phyloP scores from a whole-genome alignment of 2,888 invertebrate species.

The Xanthorhoe spadicearia region DNA sequence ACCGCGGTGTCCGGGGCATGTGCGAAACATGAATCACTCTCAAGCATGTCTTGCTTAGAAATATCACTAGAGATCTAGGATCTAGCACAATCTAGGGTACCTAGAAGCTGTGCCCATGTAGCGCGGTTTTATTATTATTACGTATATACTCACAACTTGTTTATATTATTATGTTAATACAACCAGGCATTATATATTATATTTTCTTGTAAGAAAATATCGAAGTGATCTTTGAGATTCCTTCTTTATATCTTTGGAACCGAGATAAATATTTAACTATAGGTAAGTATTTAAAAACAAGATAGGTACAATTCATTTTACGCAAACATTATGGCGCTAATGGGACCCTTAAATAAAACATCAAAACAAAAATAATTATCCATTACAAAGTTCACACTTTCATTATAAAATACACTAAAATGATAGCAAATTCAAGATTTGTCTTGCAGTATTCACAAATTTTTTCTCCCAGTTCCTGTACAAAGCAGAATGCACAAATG shows the following conservation, averaged over 20 bases:
- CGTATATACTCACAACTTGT: no score
- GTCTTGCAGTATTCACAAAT: conserved; percentile 17
- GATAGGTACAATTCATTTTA: no score
- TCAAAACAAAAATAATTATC: no score
- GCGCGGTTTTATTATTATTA: not conserved
- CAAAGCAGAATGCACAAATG: conserved; percentile 27
- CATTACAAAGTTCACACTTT: not conserved
- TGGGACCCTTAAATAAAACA: no score
- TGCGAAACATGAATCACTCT: conserved; percentile 22
- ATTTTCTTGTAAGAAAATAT: no score
- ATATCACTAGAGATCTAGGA: conserved; percentile 14
- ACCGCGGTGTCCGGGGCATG: conserved; percentile 14
- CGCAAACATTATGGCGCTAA: not conserved
- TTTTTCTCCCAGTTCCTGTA: conserved; percentile 14
- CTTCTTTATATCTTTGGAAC: no score
- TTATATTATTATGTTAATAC: no score
- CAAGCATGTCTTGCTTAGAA: conserved; percentile 14
- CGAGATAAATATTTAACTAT: no score
- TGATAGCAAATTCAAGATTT: conserved; percentile 3
- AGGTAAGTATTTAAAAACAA: no score
- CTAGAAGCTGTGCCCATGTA: not conserved
- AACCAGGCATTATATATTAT: no score
- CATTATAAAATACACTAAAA: conserved; percentile 3
- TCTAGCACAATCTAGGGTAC: not conserved
- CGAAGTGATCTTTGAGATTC: no score